These are phyloP conservation scores for Aulostomus chinensis DNA, from an alignment of 2,797 vertebrate species.

Conservation along the genomic window DNA sequence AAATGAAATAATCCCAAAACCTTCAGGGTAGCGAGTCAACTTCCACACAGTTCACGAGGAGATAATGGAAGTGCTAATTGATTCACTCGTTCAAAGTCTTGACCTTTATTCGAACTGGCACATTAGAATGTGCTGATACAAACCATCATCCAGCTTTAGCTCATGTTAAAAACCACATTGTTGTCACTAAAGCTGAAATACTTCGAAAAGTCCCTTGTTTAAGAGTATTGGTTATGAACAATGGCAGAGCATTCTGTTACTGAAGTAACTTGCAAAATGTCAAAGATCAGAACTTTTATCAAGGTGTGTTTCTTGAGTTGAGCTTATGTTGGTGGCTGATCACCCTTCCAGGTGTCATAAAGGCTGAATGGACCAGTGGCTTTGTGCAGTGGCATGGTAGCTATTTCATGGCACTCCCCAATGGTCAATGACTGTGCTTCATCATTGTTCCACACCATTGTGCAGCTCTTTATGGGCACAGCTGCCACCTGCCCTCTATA, in stretches of 20 bases:
- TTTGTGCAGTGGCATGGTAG: constrained; percentile 74
- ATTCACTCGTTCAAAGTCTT: constrained; percentile 62
- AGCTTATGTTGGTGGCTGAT: constrained; percentile 68
- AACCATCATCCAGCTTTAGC: constrained; percentile 26
- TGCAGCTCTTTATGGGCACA: constrained; percentile 75
- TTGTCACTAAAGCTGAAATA: constrained; percentile 36
- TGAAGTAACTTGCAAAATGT: constrained; percentile 4
- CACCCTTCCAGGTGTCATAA: constrained; percentile 70
- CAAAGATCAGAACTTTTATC: constrained; percentile 35
- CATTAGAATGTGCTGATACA: constrained; percentile 50
- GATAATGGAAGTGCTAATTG: constrained; percentile 44
- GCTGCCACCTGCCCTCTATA: constrained; percentile 79
- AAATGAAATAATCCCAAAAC: constrained; percentile 7
- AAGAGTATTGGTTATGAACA: no score
- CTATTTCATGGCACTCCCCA: constrained; percentile 72
- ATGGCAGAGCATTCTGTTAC: no score
- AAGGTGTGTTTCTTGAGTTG: constrained; percentile 43
- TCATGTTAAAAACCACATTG: neutral
- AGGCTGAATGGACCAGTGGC: constrained; percentile 71
- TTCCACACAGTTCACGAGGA: constrained; percentile 32
- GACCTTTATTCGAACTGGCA: constrained; percentile 60
- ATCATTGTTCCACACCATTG: constrained; percentile 79
- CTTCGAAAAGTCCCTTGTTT: no score
- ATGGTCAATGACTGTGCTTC: constrained; percentile 74
- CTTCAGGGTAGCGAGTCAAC: constrained; percentile 12